Evolutionary conservation across 2,888 invertebrate species (phyloP).

Genomic region (Neoascia interrupta): DNA sequence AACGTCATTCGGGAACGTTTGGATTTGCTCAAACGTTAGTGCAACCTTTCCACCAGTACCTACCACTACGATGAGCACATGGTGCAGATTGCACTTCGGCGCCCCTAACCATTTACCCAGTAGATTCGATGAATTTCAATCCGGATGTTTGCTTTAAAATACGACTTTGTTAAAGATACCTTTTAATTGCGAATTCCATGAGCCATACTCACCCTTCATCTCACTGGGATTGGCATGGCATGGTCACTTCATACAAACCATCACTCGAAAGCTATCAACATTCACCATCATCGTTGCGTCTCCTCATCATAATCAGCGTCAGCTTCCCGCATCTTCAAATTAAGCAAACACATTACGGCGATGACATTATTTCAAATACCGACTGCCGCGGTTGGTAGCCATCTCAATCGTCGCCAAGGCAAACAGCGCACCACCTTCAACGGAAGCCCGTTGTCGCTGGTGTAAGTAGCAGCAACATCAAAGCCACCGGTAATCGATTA

Average conservation of each 20-base stretch:
- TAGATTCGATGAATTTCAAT: too few species aligned
- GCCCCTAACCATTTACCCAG: too few species aligned
- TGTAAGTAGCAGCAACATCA: slow-evolving; percentile 63
- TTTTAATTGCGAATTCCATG: slow-evolving; percentile 10
- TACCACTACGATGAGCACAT: neutral
- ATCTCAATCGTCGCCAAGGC: slow-evolving; percentile 49
- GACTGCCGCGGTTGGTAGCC: slow-evolving; percentile 63
- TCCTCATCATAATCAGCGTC: slow-evolving; percentile 22
- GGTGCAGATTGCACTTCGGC: neutral
- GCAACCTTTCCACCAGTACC: neutral
- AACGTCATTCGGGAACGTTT: too few species aligned
- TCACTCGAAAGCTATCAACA: slow-evolving; percentile 41
- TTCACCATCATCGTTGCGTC: slow-evolving; percentile 5
- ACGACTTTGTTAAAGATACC: too few species aligned
- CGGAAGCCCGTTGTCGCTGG: slow-evolving; percentile 56
- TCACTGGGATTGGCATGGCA: slow-evolving; percentile 27
- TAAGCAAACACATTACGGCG: slow-evolving; percentile 66
- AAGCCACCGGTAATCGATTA: slow-evolving; percentile 67
- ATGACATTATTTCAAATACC: slow-evolving; percentile 64
- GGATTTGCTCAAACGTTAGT: neutral
- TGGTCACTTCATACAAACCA: slow-evolving; percentile 49
- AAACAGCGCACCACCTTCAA: slow-evolving; percentile 57
- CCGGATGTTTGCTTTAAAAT: slow-evolving; percentile 51
- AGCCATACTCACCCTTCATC: slow-evolving; percentile 28
- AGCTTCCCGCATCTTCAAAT: slow-evolving; percentile 43